Conservation (phyloP, 2,797 vertebrate species). For the Zenarchopterus dispar region DNA sequence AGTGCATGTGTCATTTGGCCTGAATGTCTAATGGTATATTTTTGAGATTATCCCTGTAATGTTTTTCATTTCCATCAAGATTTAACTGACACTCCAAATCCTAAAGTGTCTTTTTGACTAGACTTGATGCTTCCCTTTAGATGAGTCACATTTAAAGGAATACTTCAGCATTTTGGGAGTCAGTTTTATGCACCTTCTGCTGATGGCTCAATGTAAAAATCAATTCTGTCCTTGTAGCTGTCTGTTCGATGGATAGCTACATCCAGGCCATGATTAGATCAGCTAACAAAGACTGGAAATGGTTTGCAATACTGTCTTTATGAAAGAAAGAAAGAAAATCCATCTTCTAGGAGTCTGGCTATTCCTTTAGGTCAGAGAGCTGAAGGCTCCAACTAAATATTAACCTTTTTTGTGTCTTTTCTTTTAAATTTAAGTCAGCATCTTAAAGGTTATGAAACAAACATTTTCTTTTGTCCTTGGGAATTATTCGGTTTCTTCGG, state of each 20-base stretch:
- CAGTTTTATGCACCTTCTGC: slow-evolving; percentile 4
- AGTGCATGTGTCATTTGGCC: too few species aligned
- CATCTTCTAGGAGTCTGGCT: not conserved
- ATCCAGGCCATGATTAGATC: slow-evolving; percentile 18
- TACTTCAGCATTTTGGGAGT: slow-evolving; percentile 9
- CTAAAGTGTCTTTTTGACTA: not conserved
- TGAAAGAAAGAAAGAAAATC: slow-evolving; percentile 9
- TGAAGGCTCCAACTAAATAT: slow-evolving; percentile 2
- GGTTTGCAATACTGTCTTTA: not conserved
- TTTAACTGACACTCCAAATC: not conserved
- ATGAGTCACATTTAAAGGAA: slow-evolving; percentile 1
- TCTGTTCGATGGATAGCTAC: slow-evolving; percentile 9
- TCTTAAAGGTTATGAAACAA: too few species aligned
- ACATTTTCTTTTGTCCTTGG: too few species aligned
- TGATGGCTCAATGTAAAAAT: slow-evolving; percentile 11
- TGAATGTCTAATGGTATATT: too few species aligned
- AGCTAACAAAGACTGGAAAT: slow-evolving; percentile 20
- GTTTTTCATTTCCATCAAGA: too few species aligned
- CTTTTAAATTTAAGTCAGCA: not conserved
- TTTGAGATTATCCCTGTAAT: too few species aligned
- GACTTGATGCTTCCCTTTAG: not conserved
- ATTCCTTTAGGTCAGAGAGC: slow-evolving; percentile 7
- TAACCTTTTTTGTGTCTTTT: slow-evolving; percentile 8
- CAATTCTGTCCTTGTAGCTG: not conserved
- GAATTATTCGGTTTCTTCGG: too few species aligned